These are phyloP conservation scores for Amphiduros pacificus DNA, from an alignment of 2,888 invertebrate genomes.

Conservation along the genomic window DNA sequence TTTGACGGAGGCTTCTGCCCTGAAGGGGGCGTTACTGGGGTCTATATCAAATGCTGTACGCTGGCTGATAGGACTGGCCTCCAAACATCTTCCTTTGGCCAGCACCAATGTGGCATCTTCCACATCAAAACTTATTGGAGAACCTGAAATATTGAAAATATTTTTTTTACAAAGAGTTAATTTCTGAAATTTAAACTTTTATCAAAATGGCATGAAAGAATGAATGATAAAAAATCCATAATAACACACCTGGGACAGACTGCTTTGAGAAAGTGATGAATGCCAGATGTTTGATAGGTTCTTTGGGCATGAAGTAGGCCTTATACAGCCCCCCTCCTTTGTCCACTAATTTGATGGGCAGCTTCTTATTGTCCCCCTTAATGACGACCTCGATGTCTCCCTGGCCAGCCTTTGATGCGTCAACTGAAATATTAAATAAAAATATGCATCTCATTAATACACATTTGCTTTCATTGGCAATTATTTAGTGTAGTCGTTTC, in stretches of 20 bases:
- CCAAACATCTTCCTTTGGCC: conserved; percentile 57
- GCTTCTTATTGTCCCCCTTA: conserved; percentile 86
- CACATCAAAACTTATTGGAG: conserved; percentile 28
- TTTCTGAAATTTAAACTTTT: background rate
- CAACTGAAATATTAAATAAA: too few species aligned
- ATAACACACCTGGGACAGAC: conserved; percentile 71
- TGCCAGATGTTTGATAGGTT: conserved; percentile 85
- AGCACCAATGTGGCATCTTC: conserved; percentile 36
- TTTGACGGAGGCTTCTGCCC: conserved; percentile 26
- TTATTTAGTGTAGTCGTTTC: too few species aligned
- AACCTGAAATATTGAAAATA: conserved; percentile 18
- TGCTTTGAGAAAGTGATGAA: conserved; percentile 94
- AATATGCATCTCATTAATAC: too few species aligned
- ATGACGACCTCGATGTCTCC: conserved; percentile 81
- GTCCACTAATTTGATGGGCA: conserved; percentile 96
- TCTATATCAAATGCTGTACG: conserved; percentile 61
- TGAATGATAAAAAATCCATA: background rate
- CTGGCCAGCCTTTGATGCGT: conserved; percentile 68
- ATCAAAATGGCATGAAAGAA: background rate
- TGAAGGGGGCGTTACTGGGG: conserved; percentile 37
- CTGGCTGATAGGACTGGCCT: conserved; percentile 58
- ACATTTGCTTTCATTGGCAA: too few species aligned
- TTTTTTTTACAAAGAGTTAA: background rate
- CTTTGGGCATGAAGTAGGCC: conserved; percentile 94
- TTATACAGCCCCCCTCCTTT: conserved; percentile 88